Evolutionary conservation across 2,797 vertebrate species (phyloP).

Genomic region (Limnodromus scolopaceus): DNA sequence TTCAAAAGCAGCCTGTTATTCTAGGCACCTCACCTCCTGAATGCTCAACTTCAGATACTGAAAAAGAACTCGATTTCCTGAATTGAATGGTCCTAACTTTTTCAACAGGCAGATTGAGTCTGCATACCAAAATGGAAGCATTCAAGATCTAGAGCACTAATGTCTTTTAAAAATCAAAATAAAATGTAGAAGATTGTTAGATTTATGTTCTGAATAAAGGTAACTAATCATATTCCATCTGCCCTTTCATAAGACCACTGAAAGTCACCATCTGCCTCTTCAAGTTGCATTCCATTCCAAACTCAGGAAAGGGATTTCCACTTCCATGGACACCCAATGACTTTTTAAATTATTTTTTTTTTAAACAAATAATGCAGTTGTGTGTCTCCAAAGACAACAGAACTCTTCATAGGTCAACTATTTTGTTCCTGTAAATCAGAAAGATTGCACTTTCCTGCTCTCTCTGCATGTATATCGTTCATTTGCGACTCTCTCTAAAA

Average conservation of each 20-base stretch:
- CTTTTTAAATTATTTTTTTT: neutral
- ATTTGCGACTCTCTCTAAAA: neutral
- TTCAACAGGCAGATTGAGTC: neutral
- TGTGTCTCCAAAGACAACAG: neutral
- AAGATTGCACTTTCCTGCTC: neutral
- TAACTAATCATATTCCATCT: neutral
- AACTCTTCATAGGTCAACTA: neutral
- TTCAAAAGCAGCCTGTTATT: neutral
- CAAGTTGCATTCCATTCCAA: neutral
- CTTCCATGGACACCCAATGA: neutral
- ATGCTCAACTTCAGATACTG: neutral
- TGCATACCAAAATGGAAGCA: neutral
- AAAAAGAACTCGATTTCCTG: neutral
- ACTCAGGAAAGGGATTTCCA: neutral
- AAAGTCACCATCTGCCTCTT: accelerated
- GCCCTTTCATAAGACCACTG: neutral
- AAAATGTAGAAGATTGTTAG: neutral
- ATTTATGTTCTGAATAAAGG: neutral
- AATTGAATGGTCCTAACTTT: neutral
- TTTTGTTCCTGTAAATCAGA: neutral
- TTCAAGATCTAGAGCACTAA: neutral
- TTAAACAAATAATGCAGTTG: neutral
- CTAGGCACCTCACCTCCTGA: neutral
- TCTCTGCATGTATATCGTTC: neutral
- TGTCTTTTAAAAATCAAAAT: neutral